A percentile compares a stretch with the other conserved stretches of the same genome.
These are phyloP conservation scores for Drosophila demipolita DNA, from an alignment of 2,888 invertebrate genomes.

Conservation along the genomic window DNA sequence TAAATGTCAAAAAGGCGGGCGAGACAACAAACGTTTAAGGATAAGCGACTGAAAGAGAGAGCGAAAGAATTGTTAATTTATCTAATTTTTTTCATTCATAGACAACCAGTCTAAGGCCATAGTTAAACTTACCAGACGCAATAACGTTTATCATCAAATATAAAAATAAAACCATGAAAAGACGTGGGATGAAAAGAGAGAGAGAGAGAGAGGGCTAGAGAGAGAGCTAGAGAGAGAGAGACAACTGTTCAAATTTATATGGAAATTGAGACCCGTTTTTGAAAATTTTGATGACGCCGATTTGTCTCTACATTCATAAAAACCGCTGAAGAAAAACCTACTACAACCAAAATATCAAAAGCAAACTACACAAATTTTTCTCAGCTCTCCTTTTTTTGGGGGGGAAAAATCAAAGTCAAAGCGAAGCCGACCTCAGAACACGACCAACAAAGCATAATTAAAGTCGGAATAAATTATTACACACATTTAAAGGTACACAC, in stretches of 20 bases:
- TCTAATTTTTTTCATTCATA: constrained; percentile 15
- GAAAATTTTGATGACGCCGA: constrained; percentile 83
- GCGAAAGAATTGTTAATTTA: neutral
- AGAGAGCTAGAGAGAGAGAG: constrained; percentile 18
- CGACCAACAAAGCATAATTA: constrained; percentile 64
- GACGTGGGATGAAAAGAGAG: constrained; percentile 28
- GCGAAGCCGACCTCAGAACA: constrained; percentile 42
- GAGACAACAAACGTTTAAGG: neutral
- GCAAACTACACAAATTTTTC: constrained; percentile 8
- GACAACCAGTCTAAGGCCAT: constrained; percentile 57
- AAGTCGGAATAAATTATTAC: constrained; percentile 80
- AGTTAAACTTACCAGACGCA: constrained; percentile 32
- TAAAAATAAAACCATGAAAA: constrained; percentile 7
- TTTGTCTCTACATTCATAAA: constrained; percentile 82
- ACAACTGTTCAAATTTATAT: constrained; percentile 67
- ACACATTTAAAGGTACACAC: constrained; percentile 53
- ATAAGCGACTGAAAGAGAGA: neutral
- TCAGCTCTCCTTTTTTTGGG: constrained; percentile 4
- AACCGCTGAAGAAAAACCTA: constrained; percentile 50
- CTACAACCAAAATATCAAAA: neutral
- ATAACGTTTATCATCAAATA: constrained; percentile 61
- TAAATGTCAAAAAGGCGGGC: constrained; percentile 8
- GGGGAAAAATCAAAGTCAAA: constrained; percentile 48
- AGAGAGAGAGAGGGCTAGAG: constrained; percentile 17
- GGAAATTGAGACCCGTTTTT: constrained; percentile 73